phyloP scores from a whole-genome alignment of 2,113 vertebrate genomes.

The Cyanoramphus novaezelandiae region DNA sequence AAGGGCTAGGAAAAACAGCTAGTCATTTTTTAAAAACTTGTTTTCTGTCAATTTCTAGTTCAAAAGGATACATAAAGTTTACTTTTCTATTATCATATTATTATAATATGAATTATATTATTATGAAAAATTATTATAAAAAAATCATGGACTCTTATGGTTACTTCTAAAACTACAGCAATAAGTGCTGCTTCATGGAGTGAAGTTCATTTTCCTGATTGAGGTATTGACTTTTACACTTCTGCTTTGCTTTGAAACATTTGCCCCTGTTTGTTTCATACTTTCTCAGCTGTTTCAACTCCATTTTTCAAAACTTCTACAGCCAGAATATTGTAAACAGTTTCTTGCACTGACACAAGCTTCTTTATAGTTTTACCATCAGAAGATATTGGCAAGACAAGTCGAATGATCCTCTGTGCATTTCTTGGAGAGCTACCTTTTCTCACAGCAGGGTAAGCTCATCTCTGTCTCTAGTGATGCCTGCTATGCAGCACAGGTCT shows the following conservation, averaged over 20 bases:
- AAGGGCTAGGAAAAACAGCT: neutral
- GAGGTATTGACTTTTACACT: neutral
- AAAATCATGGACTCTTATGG: neutral
- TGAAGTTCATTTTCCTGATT: neutral
- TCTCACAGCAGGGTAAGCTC: neutral
- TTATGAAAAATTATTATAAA: neutral
- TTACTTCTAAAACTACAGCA: neutral
- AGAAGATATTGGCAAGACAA: neutral
- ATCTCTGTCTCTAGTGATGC: accelerated
- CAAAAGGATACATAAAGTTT: neutral
- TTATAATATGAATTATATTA: neutral
- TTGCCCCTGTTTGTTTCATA: neutral
- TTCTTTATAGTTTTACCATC: neutral
- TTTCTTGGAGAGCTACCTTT: neutral
- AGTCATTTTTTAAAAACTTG: neutral
- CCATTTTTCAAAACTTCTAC: neutral
- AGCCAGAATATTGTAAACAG: neutral
- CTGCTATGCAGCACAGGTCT: neutral
- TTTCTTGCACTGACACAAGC: neutral
- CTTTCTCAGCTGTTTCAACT: neutral
- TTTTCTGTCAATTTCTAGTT: neutral
- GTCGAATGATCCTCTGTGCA: neutral
- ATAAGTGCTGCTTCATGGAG: neutral
- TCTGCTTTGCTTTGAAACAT: neutral
- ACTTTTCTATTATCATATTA: neutral